Percentiles rank a stretch among this genome's conserved stretches.
Conservation (phyloP, 2,797 vertebrate species). For the Hippoglossus hippoglossus region DNA sequence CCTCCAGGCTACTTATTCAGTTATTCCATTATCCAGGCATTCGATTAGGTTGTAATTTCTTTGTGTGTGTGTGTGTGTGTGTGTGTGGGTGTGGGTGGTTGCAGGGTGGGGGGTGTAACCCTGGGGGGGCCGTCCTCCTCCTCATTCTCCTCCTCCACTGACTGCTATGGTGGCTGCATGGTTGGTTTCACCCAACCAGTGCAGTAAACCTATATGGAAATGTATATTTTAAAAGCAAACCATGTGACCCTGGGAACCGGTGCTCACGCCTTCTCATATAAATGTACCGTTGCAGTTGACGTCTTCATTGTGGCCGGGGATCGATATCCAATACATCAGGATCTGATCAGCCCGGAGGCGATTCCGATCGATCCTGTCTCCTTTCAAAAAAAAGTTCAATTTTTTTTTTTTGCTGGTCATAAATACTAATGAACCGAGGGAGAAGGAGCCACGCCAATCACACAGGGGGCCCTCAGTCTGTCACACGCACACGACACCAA, state of each 20-base stretch:
- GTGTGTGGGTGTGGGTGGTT: slow-evolving; percentile 16
- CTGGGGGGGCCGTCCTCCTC: slow-evolving; percentile 51
- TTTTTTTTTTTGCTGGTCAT: slow-evolving; percentile 66
- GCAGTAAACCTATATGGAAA: slow-evolving; percentile 34
- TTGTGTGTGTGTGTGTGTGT: slow-evolving; percentile 38
- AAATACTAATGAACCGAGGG: slow-evolving; percentile 82
- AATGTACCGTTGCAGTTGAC: slow-evolving; percentile 74
- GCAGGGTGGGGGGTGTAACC: slow-evolving; percentile 43
- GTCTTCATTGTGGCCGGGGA: slow-evolving; percentile 68
- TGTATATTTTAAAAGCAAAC: slow-evolving; percentile 39
- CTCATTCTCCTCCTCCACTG: slow-evolving; percentile 27
- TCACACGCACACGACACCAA: not conserved
- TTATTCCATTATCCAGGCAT: slow-evolving; percentile 76
- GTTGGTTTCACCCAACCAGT: slow-evolving; percentile 48
- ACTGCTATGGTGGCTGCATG: slow-evolving; percentile 31
- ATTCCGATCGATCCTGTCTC: slow-evolving; percentile 72
- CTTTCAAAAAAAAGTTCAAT: slow-evolving; percentile 65
- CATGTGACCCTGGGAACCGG: slow-evolving; percentile 69
- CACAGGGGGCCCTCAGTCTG: not conserved
- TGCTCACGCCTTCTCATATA: slow-evolving; percentile 46
- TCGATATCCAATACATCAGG: slow-evolving; percentile 75
- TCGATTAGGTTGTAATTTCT: slow-evolving; percentile 75
- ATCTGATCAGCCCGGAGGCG: slow-evolving; percentile 74
- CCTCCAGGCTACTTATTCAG: slow-evolving; percentile 75
- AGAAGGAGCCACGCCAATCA: slow-evolving; percentile 20